Percentiles rank a stretch among this genome's conserved stretches.
Conservation (phyloP, 2,888 invertebrate species). For the Ochlodes sylvanus region DNA sequence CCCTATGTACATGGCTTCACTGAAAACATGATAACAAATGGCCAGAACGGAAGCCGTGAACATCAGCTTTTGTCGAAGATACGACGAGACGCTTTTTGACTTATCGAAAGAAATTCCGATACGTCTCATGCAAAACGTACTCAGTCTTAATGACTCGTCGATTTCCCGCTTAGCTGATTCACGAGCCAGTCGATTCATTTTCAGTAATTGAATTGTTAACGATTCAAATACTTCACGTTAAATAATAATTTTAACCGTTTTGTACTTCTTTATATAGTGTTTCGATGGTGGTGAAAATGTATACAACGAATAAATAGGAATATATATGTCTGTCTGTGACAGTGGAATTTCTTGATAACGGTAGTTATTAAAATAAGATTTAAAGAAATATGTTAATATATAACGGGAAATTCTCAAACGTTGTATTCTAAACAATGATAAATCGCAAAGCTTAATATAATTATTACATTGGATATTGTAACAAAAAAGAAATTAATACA, state of each 20-base stretch:
- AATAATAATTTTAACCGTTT: slow-evolving; percentile 11
- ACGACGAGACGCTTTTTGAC: slow-evolving; percentile 52
- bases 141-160: slow-evolving; percentile 62
- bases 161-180: slow-evolving; percentile 69
- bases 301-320: not conserved
- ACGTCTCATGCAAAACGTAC: slow-evolving; percentile 66
- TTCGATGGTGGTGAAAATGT: not conserved
- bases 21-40: slow-evolving; percentile 74
- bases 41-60: slow-evolving; percentile 61
- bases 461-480: not conserved
- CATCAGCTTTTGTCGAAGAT: slow-evolving; percentile 62
- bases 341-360: slow-evolving; percentile 14
- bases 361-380: slow-evolving; percentile 7
- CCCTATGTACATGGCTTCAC: slow-evolving; percentile 71
- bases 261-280: slow-evolving; percentile 20
- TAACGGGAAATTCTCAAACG: slow-evolving; percentile 12
- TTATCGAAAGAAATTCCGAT: slow-evolving; percentile 69
- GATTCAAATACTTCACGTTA: slow-evolving; percentile 1
- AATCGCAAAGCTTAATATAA: slow-evolving; percentile 14
- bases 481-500: slow-evolving; percentile 9
- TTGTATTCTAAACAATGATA: not conserved
- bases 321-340: slow-evolving; percentile 24
- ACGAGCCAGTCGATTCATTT: slow-evolving; percentile 56
- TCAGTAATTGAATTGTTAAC: slow-evolving; percentile 28
- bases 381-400: slow-evolving; percentile 17